Evolutionary conservation across 2,797 vertebrate genomes (phyloP).

Genomic region (Chaetophractus vellerosus): DNA sequence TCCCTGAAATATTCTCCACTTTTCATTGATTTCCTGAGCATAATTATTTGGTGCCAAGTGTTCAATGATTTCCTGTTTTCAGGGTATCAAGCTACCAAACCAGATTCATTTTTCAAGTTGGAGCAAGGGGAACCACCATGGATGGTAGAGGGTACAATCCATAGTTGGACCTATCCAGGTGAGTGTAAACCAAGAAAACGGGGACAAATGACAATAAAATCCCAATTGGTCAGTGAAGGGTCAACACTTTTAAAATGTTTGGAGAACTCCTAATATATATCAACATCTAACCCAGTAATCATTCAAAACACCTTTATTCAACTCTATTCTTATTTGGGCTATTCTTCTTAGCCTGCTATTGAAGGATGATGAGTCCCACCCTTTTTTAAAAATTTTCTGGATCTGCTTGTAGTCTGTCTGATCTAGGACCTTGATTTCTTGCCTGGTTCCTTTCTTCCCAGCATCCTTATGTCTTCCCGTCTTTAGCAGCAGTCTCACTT

Average conservation of each 20-base stretch:
- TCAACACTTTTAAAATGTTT: background rate
- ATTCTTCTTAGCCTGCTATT: background rate
- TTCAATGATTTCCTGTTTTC: background rate
- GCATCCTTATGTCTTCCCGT: background rate
- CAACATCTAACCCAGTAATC: background rate
- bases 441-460: background rate
- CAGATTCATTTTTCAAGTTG: conserved; percentile 8
- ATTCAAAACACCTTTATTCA: background rate
- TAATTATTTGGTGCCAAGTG: background rate
- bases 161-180: background rate
- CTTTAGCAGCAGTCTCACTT: background rate
- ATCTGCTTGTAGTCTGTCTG: background rate
- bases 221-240: background rate
- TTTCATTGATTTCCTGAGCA: background rate
- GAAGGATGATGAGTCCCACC: background rate
- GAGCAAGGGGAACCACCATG: conserved; percentile 3
- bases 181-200: background rate
- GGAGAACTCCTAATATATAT: background rate
- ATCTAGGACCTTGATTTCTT: background rate
- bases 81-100: conserved; percentile 46
- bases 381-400: background rate
- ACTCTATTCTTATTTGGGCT: background rate
- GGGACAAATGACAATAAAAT: background rate
- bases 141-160: background rate
- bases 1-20: background rate